Evolutionary conservation across 2,113 vertebrate species (phyloP).

Genomic region (Taxidea taxus): DNA sequence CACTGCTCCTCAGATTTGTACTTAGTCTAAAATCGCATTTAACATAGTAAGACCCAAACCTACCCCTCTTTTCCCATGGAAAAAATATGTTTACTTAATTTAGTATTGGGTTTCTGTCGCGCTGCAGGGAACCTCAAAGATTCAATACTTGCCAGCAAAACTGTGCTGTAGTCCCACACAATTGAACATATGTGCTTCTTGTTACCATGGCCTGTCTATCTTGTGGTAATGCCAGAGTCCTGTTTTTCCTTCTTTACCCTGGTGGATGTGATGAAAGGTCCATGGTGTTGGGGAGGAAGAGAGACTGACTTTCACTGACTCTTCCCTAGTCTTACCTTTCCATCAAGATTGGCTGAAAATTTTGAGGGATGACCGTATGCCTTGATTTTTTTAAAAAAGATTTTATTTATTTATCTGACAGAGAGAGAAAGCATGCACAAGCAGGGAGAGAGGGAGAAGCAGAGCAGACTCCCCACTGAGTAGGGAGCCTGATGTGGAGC

Average conservation of each 20-base stretch:
- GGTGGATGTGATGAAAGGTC: neutral
- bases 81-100: slow-evolving; percentile 42
- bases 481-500: neutral
- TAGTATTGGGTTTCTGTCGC: slow-evolving; percentile 7
- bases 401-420: neutral
- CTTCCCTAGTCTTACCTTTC: neutral
- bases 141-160: slow-evolving; percentile 2
- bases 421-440: neutral
- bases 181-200: neutral
- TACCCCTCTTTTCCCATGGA: neutral
- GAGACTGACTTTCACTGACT: neutral
- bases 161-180: neutral
- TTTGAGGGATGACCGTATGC: neutral
- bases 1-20: slow-evolving; percentile 10
- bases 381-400: neutral
- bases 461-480: neutral
- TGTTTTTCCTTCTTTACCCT: neutral
- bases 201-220: neutral
- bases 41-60: neutral
- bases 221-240: neutral
- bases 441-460: neutral
- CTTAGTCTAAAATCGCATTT: slow-evolving; percentile 31
- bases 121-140: slow-evolving; percentile 4
- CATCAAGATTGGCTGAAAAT: neutral
- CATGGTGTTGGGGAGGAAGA: neutral